Evolutionary conservation across 2,113 vertebrate genomes (phyloP).

Genomic region (Redunca redunca): DNA sequence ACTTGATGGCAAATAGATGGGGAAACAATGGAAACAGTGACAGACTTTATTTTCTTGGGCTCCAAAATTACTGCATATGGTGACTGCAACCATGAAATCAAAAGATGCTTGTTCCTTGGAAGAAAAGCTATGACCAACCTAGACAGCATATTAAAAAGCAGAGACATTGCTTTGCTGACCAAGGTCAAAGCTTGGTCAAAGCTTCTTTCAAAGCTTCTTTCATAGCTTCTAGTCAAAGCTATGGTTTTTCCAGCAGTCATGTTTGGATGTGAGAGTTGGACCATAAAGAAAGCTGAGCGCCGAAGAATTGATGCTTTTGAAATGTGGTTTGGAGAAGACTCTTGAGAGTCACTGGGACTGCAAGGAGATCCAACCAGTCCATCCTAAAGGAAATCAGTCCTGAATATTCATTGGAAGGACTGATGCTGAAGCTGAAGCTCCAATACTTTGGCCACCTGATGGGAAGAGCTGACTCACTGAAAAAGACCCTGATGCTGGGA

Average conservation of each 20-base stretch:
- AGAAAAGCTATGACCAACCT: not conserved
- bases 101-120: not conserved
- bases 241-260: not conserved
- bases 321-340: not conserved
- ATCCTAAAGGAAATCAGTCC: not conserved
- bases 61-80: not conserved
- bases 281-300: not conserved
- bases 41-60: not conserved
- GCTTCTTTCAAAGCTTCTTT: too few relatives aligned
- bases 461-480: not conserved
- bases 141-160: not conserved
- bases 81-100: not conserved
- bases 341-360: not conserved
- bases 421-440: not conserved
- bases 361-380: not conserved
- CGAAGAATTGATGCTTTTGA: not conserved
- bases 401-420: not conserved
- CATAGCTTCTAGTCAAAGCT: not conserved
- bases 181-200: not conserved
- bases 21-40: not conserved
- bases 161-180: not conserved
- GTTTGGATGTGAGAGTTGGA: not conserved
- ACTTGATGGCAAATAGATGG: not conserved
- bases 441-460: not conserved
- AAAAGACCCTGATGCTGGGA: not conserved